Evolutionary conservation across 2,113 vertebrate genomes (phyloP), one percentile per base, ranked within the genome.

Genomic region (Phylloscopus trochilus): DNA sequence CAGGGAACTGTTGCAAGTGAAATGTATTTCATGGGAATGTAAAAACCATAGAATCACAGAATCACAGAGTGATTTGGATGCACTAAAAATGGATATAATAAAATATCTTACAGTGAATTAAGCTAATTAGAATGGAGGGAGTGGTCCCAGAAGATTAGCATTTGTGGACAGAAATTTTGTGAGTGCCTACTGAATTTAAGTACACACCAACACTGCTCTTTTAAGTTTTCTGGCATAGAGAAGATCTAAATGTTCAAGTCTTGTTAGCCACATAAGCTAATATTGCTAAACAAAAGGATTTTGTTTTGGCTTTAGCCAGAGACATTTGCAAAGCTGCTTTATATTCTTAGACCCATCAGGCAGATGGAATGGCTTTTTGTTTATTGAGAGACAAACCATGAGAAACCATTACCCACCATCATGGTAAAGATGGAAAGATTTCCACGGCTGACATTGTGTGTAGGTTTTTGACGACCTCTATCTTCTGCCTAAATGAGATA

Each of bases 21-120:
- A 91, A 63, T 75, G 14, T 79, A 31, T 77, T 85, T 91, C 18
- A 18, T 13, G 4, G 19, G 19, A 90, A 69, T 69, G 11, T 37
- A 24, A 64, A 88, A 81, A 44, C 4, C 35, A 31, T 43, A 49
- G 31, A 47, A 63, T 20, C n/a, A 63, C 15, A 39, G 64, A 55
- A 53, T 55, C 13, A 15, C 6, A 58, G 31, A 51, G 12, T 37
- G 15, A 47, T 47, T 55, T 20, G n/a, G 8, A 23, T 0, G 0
- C 33, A 33, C 15, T 46, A 77, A 79, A 96, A 89, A 39, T 64
- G 6, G 22, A 58, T 43, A 27, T 59, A 60, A 68, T 68, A 77
- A 88, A 92, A 74, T 55, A 81, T 26, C 7, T 74, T 67, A 22
- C 17, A 68, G 24, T 55, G 27, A 82, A 21, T 90, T 73, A 21